Conservation (phyloP, 2,888 invertebrate species). For the Coenonympha glycerion region DNA sequence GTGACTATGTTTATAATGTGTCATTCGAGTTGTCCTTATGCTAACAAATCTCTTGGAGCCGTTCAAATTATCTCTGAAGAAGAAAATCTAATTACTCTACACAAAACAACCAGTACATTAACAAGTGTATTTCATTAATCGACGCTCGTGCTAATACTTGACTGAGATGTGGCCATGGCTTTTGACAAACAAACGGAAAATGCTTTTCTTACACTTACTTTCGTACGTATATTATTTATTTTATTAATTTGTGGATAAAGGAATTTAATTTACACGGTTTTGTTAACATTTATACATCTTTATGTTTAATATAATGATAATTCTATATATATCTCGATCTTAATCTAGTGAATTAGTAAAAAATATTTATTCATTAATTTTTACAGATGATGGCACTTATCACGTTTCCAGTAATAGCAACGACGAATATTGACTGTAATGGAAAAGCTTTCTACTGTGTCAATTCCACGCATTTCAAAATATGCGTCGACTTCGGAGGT, state of each 20-base stretch:
- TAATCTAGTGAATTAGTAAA: too few relatives aligned
- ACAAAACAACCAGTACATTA: conserved; percentile 52
- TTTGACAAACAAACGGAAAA: conserved; percentile 39
- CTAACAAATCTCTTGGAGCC: conserved; percentile 49
- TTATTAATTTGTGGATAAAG: too few relatives aligned
- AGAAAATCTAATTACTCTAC: conserved; percentile 44
- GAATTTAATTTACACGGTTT: too few relatives aligned
- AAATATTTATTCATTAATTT: too few relatives aligned
- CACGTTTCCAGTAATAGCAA: conserved; percentile 34
- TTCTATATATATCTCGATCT: too few relatives aligned
- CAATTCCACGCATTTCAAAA: conserved; percentile 66
- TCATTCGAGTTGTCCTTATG: conserved; percentile 47
- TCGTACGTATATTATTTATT: too few relatives aligned
- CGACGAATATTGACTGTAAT: conserved; percentile 56
- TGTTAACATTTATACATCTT: too few relatives aligned
- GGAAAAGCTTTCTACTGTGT: conserved; percentile 68
- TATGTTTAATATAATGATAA: too few relatives aligned
- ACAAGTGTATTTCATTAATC: conserved; percentile 37
- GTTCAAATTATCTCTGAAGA: conserved; percentile 48
- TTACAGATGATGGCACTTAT: conserved; percentile 49
- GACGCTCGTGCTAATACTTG: conserved; percentile 36
- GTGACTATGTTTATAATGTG: conserved; percentile 32
- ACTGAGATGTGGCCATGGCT: conserved; percentile 50
- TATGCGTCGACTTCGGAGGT: conserved; percentile 65
- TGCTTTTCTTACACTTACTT: conserved; percentile 42